Evolutionary conservation across 2,888 invertebrate genomes (phyloP), one percentile per base, ranked within the genome.

Genomic region (Gibbula magus): DNA sequence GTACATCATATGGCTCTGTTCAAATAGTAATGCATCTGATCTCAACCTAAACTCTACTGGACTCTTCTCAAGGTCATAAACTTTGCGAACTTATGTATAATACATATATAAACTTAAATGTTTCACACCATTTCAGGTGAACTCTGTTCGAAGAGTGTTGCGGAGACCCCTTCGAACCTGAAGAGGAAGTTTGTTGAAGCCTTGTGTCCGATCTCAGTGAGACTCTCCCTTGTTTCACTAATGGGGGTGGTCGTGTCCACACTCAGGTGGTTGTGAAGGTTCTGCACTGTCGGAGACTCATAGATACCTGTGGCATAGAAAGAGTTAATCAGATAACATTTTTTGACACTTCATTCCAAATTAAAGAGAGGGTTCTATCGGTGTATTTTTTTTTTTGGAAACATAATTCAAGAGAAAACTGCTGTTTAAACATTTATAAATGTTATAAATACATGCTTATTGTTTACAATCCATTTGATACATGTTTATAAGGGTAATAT

Each of bases 81-180:
- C 25, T n/a, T 20, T 7, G n/a, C 7, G 1, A n/a, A n/a, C n/a
- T 56, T n/a, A 74, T 45, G 13, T 45, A n/a, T 45, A 18, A 16
- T 22, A n/a, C 25, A 74, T 74, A 16, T 18, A n/a, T n/a, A 66
- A 45, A 45, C 45, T 52, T 18, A 18, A 18, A 29, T 2, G 3
- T n/a, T 22, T 52, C 78, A 52, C 56, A 88, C 86, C 80, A 86
- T 80, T 35, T 86, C 84, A 29, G 81, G 81, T 13, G 81, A 81
- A 66, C 82, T 86, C 56, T 89, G 88, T 77, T 89, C 86, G 74
- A 82, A 85, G 54, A 90, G 77, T 29, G 82, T 86, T 35, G 89
- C 81, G 7, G 88, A 86, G 77, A 90, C 79, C 3, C 90, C 90
- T 75, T 89, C 89, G 45, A 90, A 53, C 39, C 87, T 85, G 78